Conservation (phyloP, 2,888 invertebrate species). For the Germaria angustata region DNA sequence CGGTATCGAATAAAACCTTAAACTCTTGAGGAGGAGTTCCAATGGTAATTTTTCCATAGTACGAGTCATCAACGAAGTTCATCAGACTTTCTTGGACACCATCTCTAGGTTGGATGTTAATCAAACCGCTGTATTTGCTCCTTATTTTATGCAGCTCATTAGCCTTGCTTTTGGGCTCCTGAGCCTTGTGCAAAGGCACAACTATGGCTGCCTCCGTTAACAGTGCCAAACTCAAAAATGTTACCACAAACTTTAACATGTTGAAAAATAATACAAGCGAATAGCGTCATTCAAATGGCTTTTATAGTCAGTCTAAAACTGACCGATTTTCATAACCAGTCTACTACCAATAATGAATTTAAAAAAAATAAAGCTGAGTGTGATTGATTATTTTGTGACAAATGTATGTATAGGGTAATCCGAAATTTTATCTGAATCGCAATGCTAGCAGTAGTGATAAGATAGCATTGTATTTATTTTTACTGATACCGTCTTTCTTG, state of each 20-base stretch:
- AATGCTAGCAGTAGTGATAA: too few species aligned
- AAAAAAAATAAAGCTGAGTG: too few species aligned
- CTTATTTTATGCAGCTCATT: conserved; percentile 40
- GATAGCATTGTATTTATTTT: too few species aligned
- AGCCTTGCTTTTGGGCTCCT: conserved; percentile 46
- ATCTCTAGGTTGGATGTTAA: not conserved
- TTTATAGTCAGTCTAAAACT: conserved; percentile 42
- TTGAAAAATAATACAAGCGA: conserved; percentile 22
- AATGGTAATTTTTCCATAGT: conserved; percentile 94
- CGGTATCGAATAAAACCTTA: conserved; percentile 95
- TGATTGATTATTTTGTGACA: too few species aligned
- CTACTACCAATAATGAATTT: too few species aligned
- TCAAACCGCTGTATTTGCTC: conserved; percentile 13
- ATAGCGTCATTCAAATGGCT: not conserved
- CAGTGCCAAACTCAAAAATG: conserved; percentile 73
- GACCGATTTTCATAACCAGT: too few species aligned
- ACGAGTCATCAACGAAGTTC: conserved; percentile 96
- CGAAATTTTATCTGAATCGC: too few species aligned
- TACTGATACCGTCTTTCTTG: too few species aligned
- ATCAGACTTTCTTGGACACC: conserved; percentile 44
- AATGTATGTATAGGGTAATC: too few species aligned
- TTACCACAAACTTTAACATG: conserved; percentile 74
- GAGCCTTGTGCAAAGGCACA: conserved; percentile 42
- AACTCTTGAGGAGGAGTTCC: conserved; percentile 95
- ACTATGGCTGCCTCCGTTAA: conserved; percentile 60